Conservation (phyloP, 1,140 invertebrate species). For the Carcinoscorpius rotundicauda region DNA sequence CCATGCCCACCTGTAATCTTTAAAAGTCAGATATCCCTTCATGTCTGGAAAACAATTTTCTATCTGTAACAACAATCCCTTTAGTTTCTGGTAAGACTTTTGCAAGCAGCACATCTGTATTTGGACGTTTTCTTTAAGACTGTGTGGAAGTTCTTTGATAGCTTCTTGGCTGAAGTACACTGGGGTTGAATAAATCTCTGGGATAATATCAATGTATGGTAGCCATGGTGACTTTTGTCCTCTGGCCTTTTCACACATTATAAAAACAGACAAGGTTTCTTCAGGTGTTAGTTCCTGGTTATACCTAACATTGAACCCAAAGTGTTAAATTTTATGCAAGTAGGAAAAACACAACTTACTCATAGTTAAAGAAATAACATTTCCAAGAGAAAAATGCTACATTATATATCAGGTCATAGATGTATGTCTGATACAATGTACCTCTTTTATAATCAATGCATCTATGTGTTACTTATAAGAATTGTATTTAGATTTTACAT, state of each 20-base stretch:
- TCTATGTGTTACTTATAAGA: no score
- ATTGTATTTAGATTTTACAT: no score
- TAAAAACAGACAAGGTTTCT: constrained; percentile 42
- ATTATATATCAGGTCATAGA: no score
- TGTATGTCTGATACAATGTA: no score
- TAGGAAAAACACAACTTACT: no score
- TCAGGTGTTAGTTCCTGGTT: constrained; percentile 9
- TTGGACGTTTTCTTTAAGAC: constrained; percentile 33
- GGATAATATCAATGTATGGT: constrained; percentile 46
- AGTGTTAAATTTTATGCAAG: no score
- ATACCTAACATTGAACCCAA: constrained; percentile 2
- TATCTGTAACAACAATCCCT: constrained; percentile 8
- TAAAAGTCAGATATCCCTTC: constrained; percentile 9
- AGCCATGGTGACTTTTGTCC: constrained; percentile 29
- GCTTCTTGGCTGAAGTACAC: constrained; percentile 26
- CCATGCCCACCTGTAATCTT: constrained; percentile 43
- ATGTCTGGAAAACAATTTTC: constrained; percentile 18
- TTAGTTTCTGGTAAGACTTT: constrained; percentile 6
- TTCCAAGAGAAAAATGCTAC: no score
- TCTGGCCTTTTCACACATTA: constrained; percentile 36
- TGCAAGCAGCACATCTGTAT: constrained; percentile 13
- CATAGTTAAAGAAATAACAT: no score
- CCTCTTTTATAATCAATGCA: no score
- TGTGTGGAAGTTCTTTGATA: constrained; percentile 35
- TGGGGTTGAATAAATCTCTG: constrained; percentile 37